phyloP scores from a whole-genome alignment of 2,113 vertebrate genomes.

The Callithrix jacchus region DNA sequence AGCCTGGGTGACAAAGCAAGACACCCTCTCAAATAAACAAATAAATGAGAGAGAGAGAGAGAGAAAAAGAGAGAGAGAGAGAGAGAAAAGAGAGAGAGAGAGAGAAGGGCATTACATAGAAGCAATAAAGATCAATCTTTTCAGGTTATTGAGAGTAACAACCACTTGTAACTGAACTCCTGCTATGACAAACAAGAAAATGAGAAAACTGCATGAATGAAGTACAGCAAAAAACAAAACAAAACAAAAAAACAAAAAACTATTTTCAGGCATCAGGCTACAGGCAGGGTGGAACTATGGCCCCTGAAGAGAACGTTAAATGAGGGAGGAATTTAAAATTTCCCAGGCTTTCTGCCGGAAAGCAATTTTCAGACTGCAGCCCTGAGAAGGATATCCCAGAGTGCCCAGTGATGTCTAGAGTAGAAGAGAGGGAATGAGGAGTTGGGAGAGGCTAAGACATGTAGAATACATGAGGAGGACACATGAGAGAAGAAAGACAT shows the following conservation, averaged over 20 bases:
- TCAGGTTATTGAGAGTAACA: neutral
- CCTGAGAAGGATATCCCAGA: neutral
- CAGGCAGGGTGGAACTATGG: neutral
- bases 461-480: neutral
- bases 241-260: neutral
- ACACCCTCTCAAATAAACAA: too few relatives aligned
- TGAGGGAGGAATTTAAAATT: neutral
- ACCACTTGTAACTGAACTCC: neutral
- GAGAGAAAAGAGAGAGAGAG: too few relatives aligned
- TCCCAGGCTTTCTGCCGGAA: neutral
- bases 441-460: too few relatives aligned
- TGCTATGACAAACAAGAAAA: neutral
- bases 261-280: neutral
- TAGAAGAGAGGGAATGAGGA: neutral
- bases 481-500: too few relatives aligned
- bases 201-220: neutral
- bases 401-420: neutral
- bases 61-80: too few relatives aligned
- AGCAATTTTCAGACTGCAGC: neutral
- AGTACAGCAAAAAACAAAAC: too few relatives aligned
- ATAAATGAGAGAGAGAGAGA: too few relatives aligned
- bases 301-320: too few relatives aligned
- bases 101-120: neutral
- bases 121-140: neutral
- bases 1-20: too few relatives aligned